A percentile compares a stretch with the other conserved stretches of the same genome.
These are phyloP conservation scores for Cephalopachus bancanus DNA, from an alignment of 2,797 vertebrate genomes.

Conservation along the genomic window DNA sequence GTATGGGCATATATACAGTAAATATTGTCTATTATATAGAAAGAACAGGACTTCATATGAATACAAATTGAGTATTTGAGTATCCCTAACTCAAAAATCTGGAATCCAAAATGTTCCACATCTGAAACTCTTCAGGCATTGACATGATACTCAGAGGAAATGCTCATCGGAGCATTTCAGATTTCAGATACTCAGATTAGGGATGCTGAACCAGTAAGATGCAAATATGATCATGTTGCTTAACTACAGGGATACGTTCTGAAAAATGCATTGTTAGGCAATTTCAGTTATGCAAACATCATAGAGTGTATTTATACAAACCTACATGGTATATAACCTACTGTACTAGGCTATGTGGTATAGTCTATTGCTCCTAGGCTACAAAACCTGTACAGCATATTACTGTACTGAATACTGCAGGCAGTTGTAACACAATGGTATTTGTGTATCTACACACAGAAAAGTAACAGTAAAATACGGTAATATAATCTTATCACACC, in stretches of 20 bases:
- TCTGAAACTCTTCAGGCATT: not conserved
- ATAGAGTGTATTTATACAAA: not conserved
- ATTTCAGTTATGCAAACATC: not conserved
- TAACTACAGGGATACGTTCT: not conserved
- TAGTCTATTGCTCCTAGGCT: not conserved
- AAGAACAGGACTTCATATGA: not conserved
- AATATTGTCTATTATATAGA: not conserved
- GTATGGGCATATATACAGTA: not conserved
- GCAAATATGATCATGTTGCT: not conserved
- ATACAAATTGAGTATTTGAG: not conserved
- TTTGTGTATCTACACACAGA: not conserved
- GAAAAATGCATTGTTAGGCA: not conserved
- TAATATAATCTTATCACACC: not conserved
- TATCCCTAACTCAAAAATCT: not conserved
- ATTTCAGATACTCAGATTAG: not conserved
- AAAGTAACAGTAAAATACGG: not conserved
- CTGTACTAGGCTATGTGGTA: not conserved
- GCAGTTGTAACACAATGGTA: not conserved
- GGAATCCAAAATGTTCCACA: not conserved
- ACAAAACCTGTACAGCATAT: no score
- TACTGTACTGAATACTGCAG: not conserved
- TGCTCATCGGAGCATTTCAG: not conserved
- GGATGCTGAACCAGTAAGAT: not conserved
- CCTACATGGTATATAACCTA: not conserved
- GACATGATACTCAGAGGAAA: not conserved